phyloP scores from a whole-genome alignment of 2,113 vertebrate genomes.

The Illadopsis cleaveri region DNA sequence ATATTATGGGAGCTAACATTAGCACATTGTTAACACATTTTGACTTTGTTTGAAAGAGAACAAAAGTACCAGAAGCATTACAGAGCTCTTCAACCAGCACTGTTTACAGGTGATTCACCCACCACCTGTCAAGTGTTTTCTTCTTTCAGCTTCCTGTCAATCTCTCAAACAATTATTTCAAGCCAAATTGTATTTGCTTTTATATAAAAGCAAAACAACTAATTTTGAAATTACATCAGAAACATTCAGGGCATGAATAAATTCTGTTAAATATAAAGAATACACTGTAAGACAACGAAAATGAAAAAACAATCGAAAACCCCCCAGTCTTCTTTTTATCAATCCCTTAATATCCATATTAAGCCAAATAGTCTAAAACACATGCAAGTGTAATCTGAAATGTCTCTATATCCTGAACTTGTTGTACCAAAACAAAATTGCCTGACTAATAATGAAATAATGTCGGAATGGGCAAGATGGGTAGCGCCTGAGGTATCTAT shows the following conservation, averaged over 20 bases:
- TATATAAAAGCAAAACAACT: neutral
- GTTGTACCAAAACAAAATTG: too few relatives aligned
- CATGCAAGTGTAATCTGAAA: too few relatives aligned
- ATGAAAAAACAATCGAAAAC: fast-evolving
- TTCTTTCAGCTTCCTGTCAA: neutral
- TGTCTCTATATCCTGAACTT: too few relatives aligned
- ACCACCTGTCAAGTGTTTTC: neutral
- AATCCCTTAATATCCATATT: neutral
- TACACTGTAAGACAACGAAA: neutral
- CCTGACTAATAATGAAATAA: too few relatives aligned
- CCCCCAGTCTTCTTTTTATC: neutral
- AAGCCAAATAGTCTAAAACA: too few relatives aligned
- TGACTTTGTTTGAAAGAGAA: neutral
- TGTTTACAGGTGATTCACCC: neutral
- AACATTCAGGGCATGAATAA: neutral
- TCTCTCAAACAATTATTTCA: neutral
- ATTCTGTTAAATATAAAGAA: neutral
- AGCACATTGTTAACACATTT: neutral
- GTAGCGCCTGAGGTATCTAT: too few relatives aligned
- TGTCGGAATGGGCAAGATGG: too few relatives aligned
- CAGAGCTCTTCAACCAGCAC: neutral
- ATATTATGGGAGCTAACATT: constrained; percentile 30
- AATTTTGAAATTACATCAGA: neutral
- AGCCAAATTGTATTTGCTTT: neutral
- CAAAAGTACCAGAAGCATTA: neutral